A percentile compares a stretch with the other conserved stretches of the same genome.
Conservation (phyloP, 1,140 invertebrate species). For the Subanguina moxae region DNA sequence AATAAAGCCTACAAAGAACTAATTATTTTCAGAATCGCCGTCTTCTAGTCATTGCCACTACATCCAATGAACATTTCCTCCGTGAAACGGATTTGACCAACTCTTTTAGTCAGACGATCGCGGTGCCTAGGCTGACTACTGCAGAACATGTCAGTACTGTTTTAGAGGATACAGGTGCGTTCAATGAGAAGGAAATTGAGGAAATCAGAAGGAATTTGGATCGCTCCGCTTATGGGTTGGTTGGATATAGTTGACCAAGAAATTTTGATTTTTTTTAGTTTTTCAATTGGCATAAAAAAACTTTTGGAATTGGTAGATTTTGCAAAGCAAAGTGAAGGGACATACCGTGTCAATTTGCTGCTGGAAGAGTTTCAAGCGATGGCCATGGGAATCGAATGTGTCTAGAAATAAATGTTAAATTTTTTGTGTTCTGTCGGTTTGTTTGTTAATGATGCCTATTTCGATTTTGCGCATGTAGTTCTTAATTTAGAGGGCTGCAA, state of each 20-base stretch:
- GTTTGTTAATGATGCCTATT: no score
- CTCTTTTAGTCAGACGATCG: slow-evolving; percentile 37
- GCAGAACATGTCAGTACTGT: slow-evolving; percentile 37
- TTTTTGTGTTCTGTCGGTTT: no score
- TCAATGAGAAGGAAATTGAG: slow-evolving; percentile 28
- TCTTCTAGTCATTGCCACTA: slow-evolving; percentile 53
- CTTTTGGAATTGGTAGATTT: slow-evolving; percentile 45
- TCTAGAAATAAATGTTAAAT: no score
- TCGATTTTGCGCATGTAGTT: no score
- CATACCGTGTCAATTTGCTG: slow-evolving; percentile 36
- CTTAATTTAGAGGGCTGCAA: no score
- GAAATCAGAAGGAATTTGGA: slow-evolving; percentile 12
- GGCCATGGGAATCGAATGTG: slow-evolving; percentile 30
- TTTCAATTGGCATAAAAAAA: slow-evolving; percentile 40
- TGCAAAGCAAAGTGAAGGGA: slow-evolving; percentile 34
- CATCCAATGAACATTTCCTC: slow-evolving; percentile 48
- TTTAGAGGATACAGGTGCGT: slow-evolving; percentile 34
- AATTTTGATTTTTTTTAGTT: slow-evolving; percentile 21
- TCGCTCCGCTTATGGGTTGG: slow-evolving; percentile 3
- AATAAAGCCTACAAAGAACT: no score
- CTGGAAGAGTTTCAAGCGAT: slow-evolving; percentile 31
- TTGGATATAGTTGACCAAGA: no score
- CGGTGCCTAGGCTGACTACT: slow-evolving; percentile 31
- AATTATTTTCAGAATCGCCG: slow-evolving; percentile 40
- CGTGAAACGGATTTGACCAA: slow-evolving; percentile 46